Evolutionary conservation across 2,797 vertebrate species (phyloP).

Genomic region (Lycodopsis pacificus): DNA sequence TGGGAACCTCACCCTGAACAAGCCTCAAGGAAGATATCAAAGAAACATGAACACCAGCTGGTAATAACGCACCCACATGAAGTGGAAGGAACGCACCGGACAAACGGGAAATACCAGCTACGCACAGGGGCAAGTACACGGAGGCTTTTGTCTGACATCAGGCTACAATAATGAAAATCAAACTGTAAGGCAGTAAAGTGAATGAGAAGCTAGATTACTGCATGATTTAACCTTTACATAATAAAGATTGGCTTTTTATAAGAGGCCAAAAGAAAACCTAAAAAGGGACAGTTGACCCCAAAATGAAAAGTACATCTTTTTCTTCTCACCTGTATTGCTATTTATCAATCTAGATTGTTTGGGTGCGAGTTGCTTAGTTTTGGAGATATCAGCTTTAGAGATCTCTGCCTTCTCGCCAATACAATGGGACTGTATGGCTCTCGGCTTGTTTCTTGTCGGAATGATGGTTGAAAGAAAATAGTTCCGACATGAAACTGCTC

Average conservation of each 20-base stretch:
- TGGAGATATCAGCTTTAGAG: not conserved
- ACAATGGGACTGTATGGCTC: not conserved
- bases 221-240: not conserved
- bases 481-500: too few relatives aligned
- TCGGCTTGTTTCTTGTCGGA: too few relatives aligned
- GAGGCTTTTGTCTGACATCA: constrained; percentile 9
- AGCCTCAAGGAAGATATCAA: constrained; percentile 4
- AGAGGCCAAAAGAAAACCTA: not conserved
- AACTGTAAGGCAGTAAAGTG: not conserved
- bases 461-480: too few relatives aligned
- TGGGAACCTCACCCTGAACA: constrained; percentile 6
- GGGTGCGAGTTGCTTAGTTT: not conserved
- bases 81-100: constrained; percentile 47
- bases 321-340: not conserved
- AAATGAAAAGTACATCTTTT: too few relatives aligned
- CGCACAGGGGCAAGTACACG: not conserved
- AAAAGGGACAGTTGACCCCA: too few relatives aligned
- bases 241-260: not conserved
- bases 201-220: not conserved
- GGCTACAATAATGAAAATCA: not conserved
- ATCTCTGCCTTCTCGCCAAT: not conserved
- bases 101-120: constrained; percentile 73
- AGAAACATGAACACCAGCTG: constrained; percentile 34
- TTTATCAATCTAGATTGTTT: not conserved
- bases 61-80: constrained; percentile 48